Percentiles rank a stretch among this genome's conserved stretches.
Conservation (phyloP, 1,140 invertebrate genomes). For the Sycobia sp. region DNA sequence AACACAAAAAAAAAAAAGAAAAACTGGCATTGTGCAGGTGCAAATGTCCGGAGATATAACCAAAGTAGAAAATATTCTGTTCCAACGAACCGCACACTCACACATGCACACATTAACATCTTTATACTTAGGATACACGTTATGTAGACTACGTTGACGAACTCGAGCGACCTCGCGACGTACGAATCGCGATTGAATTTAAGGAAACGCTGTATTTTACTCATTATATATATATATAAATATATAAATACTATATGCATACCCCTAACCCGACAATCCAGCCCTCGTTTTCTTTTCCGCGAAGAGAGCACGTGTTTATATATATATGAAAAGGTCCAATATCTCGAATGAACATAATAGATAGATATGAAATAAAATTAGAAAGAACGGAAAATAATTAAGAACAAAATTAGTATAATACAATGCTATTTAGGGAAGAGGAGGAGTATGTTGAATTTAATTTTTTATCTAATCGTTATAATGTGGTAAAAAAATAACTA, state of each 20-base stretch:
- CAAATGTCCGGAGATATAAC: no score
- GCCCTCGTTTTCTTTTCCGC: background rate
- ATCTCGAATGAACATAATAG: background rate
- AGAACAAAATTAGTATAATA: background rate
- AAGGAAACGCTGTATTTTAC: constrained; percentile 18
- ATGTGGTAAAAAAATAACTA: constrained; percentile 26
- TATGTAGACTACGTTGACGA: constrained; percentile 13
- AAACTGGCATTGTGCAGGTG: no score
- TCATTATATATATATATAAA: constrained; percentile 20
- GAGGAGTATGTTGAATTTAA: constrained; percentile 7
- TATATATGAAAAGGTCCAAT: background rate
- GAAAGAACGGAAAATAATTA: background rate
- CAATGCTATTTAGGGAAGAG: constrained; percentile 2
- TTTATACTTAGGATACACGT: constrained; percentile 12
- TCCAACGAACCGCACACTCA: no score
- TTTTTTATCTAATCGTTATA: constrained; percentile 17
- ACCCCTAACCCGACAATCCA: background rate
- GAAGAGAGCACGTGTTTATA: background rate
- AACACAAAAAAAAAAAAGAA: no score
- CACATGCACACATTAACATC: background rate
- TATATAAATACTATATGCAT: background rate
- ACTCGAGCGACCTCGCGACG: constrained; percentile 24
- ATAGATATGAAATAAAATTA: background rate
- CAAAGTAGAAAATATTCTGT: no score
- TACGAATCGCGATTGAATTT: constrained; percentile 5